phyloP scores from a whole-genome alignment of 2,797 vertebrate genomes.

The Zenarchopterus dispar region DNA sequence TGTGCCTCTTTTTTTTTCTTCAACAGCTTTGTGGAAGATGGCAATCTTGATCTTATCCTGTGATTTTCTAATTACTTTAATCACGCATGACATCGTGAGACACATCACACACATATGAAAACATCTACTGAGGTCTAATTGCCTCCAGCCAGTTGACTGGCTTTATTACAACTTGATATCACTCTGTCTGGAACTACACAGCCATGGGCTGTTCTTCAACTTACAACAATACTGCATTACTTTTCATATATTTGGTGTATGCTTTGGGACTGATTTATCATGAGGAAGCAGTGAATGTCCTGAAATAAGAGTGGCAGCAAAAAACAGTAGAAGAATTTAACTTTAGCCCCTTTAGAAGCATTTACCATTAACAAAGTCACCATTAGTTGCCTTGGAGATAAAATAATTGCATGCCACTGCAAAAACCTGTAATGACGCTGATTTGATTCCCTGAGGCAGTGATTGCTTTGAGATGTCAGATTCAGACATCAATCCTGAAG shows the following conservation, averaged over 20 bases:
- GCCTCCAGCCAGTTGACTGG: conserved; percentile 27
- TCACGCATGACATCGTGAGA: conserved; percentile 34
- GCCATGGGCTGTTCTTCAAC: neutral
- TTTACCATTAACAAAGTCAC: too few relatives aligned
- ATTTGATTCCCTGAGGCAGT: too few relatives aligned
- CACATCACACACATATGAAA: conserved; percentile 26
- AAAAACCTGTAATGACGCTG: too few relatives aligned
- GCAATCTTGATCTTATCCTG: conserved; percentile 41
- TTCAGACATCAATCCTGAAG: too few relatives aligned
- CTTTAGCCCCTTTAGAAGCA: too few relatives aligned
- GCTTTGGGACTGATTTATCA: neutral
- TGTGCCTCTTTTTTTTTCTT: conserved; percentile 18
- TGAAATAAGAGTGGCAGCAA: too few relatives aligned
- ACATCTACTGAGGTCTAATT: conserved; percentile 30
- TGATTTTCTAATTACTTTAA: conserved; percentile 59
- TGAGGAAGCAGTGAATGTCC: too few relatives aligned
- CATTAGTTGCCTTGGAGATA: too few relatives aligned
- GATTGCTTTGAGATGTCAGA: too few relatives aligned
- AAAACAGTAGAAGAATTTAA: too few relatives aligned
- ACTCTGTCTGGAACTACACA: conserved; percentile 25
- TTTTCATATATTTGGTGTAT: neutral
- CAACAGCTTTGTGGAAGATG: conserved; percentile 33
- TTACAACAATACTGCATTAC: neutral
- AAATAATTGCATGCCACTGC: too few relatives aligned
- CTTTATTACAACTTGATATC: conserved; percentile 31